These are phyloP conservation scores for Serranus cabrilla DNA, from an alignment of 2,797 vertebrate genomes.

Conservation along the genomic window DNA sequence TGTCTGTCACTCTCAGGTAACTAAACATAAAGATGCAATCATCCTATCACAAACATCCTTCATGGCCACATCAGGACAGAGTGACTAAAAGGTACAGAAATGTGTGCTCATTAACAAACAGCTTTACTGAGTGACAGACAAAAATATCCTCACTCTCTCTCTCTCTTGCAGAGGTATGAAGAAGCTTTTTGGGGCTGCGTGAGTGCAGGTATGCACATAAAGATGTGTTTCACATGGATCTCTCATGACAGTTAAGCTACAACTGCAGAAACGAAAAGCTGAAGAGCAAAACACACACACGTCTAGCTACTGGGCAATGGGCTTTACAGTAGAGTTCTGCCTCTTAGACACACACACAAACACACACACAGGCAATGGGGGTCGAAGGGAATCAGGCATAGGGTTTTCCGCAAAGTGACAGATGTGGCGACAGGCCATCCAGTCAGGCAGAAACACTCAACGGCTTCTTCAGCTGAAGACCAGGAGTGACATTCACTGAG, in stretches of 20 bases:
- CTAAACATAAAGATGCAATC: neutral
- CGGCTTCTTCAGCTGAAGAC: constrained; percentile 59
- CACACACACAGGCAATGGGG: constrained; percentile 23
- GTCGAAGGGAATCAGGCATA: constrained; percentile 55
- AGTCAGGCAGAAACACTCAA: constrained; percentile 77
- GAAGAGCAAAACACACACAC: constrained; percentile 4
- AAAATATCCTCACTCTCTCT: neutral
- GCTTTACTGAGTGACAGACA: constrained; percentile 2
- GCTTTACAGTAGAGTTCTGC: neutral
- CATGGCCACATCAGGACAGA: neutral
- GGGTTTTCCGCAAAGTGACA: constrained; percentile 73
- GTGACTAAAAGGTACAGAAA: constrained; percentile 1
- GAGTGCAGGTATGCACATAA: constrained; percentile 6
- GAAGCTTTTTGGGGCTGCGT: neutral
- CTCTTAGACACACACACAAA: constrained; percentile 11
- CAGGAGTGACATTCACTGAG: constrained; percentile 66
- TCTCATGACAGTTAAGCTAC: constrained; percentile 10
- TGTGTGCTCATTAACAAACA: constrained; percentile 16
- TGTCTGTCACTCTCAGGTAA: constrained; percentile 1
- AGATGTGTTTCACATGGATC: constrained; percentile 15
- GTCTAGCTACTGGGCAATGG: constrained; percentile 8
- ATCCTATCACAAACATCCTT: neutral
- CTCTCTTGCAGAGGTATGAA: constrained; percentile 1
- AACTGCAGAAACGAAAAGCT: constrained; percentile 21
- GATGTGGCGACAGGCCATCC: constrained; percentile 73